Base-by-base conservation (phyloP, 2,797 vertebrate species). In the Numenius phaeopus region DNA sequence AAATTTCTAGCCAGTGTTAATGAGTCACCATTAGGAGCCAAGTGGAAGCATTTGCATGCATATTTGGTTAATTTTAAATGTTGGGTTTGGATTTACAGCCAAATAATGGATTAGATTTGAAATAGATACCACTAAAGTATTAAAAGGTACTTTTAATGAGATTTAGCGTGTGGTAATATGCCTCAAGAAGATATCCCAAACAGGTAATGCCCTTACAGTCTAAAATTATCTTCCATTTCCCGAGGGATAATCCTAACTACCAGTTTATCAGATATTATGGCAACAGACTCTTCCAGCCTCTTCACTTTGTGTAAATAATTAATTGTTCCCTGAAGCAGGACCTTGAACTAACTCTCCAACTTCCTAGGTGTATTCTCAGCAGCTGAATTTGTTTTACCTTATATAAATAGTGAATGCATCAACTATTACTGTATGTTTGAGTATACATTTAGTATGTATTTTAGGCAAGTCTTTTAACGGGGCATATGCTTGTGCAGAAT, bases 291-390 rank as follows among this genome's bases (percentile, higher is more conserved):
- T 61, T 87, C 27, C 49, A 81, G 54, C 34, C 47, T 91, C 40
- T 89, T 81, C 40, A n/a, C 44, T 88, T 85, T 46, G 55, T 71
- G 76, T 95, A 83, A 96, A 94, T 95, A 94, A 92, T 94, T 96
- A 92, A 95, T 86, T 83, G 17, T 47, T 95, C 72, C 89, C 79
- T 76, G 79, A 92, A 97, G 83, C 76, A 81, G 65, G 72, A 89
- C 57, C 79, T 96, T 95, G 82, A 94, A 95, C 79, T 85, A 92
- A 57, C 26, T 90, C 24, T 71, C 40, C 52, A 81, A 20, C 65
- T 85, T 89, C 82, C 40, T 86, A 91, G 92, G 84, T 94, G 19
- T 78, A 94, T 57, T 97, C 82, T 69, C 61, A 89, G 79, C 29
- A 69, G 44, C 32, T 83, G 65, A 90, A 72, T 91, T 92, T 91